phyloP scores from a whole-genome alignment of 2,797 vertebrate species.

The Betta splendens region DNA sequence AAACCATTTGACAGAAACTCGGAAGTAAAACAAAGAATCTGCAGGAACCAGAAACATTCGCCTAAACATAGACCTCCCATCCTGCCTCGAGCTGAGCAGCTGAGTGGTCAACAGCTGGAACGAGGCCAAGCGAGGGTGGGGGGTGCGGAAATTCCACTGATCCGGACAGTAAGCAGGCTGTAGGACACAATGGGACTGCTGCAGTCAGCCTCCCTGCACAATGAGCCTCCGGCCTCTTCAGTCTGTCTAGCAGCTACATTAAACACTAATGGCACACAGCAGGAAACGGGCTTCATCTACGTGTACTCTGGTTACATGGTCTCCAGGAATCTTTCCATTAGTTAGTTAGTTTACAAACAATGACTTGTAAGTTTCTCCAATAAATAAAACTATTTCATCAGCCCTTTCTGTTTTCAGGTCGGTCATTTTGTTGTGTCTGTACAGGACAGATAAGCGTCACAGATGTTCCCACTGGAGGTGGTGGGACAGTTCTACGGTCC shows the following conservation, averaged over 20 bases:
- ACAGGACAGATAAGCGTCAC: too few relatives aligned
- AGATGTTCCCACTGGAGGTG: too few relatives aligned
- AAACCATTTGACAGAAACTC: not conserved
- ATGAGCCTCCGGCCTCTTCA: conserved; percentile 15
- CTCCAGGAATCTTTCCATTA: too few relatives aligned
- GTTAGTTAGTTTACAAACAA: too few relatives aligned
- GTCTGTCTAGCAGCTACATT: not conserved
- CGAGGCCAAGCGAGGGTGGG: conserved; percentile 44
- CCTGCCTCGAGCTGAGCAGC: conserved; percentile 45
- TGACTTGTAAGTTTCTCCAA: too few relatives aligned
- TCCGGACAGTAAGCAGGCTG: conserved; percentile 56
- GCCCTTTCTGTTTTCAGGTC: too few relatives aligned
- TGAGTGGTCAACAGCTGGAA: conserved; percentile 65
- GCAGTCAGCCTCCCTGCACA: conserved; percentile 65
- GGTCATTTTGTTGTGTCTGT: too few relatives aligned
- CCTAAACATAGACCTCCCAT: conserved; percentile 28
- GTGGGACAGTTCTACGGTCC: too few relatives aligned
- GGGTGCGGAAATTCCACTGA: conserved; percentile 73
- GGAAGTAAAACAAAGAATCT: not conserved
- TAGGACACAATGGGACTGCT: conserved; percentile 69
- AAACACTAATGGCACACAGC: not conserved
- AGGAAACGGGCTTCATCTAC: too few relatives aligned
- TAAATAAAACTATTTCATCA: too few relatives aligned
- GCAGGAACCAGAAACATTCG: conserved; percentile 8
- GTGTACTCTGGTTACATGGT: too few relatives aligned